These are phyloP conservation scores for Danio tinwini DNA, from an alignment of 2,797 vertebrate genomes.

Conservation along the genomic window DNA sequence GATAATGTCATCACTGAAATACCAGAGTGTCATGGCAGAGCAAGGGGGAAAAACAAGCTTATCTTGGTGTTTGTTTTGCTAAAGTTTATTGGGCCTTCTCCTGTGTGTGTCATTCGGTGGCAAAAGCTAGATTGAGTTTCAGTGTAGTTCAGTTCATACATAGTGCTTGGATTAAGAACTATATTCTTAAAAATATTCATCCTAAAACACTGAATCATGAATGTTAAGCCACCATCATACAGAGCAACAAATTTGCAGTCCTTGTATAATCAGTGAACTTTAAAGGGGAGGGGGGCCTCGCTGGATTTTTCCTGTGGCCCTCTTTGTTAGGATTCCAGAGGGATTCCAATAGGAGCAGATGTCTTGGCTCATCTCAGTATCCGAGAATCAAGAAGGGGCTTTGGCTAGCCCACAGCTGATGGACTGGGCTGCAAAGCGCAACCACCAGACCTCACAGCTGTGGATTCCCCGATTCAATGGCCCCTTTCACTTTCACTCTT, in stretches of 20 bases:
- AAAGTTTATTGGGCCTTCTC: background rate
- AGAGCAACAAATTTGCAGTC: constrained; percentile 36
- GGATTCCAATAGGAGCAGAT: constrained; percentile 66
- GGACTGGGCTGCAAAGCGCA: constrained; percentile 33
- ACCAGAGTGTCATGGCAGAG: constrained; percentile 34
- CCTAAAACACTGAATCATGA: constrained; percentile 14
- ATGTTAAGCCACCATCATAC: background rate
- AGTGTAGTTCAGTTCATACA: background rate
- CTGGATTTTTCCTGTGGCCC: constrained; percentile 35
- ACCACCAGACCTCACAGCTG: constrained; percentile 62
- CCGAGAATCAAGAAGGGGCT: constrained; percentile 49
- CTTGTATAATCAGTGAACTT: constrained; percentile 40
- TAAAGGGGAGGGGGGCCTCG: constrained; percentile 13
- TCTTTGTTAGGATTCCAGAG: constrained; percentile 55
- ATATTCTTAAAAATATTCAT: background rate
- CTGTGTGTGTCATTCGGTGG: background rate
- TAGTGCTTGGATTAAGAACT: background rate
- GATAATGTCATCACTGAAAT: constrained; percentile 43
- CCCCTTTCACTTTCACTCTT: constrained; percentile 63
- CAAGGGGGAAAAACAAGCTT: constrained; percentile 8
- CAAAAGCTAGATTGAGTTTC: background rate
- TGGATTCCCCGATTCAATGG: constrained; percentile 69
- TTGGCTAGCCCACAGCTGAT: constrained; percentile 67
- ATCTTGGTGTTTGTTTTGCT: constrained; percentile 25
- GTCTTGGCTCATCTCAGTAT: constrained; percentile 66